Percentiles rank a stretch among this genome's conserved stretches.
phyloP scores from a whole-genome alignment of 1,140 invertebrate genomes.

The Papilio polytes region DNA sequence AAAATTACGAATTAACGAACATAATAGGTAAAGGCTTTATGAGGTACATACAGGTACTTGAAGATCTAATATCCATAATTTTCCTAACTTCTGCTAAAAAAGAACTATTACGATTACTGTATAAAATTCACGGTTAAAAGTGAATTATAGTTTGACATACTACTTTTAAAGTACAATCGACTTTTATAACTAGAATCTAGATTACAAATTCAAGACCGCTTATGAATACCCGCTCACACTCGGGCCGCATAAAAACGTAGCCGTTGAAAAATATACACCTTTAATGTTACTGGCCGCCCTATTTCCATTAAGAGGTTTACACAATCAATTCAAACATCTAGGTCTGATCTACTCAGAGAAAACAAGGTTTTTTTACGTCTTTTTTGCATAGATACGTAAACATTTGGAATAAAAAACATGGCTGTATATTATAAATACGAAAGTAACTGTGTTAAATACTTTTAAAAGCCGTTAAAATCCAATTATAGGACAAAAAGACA shows the following conservation, averaged over 20 bases:
- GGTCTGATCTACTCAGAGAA: constrained; percentile 9
- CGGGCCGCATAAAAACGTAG: constrained; percentile 9
- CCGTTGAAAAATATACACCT: constrained; percentile 47
- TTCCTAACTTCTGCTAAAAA: too few relatives aligned
- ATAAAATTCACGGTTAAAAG: background rate
- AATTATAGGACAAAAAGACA: too few relatives aligned
- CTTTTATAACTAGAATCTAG: background rate
- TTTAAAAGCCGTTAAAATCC: too few relatives aligned
- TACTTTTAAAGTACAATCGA: background rate
- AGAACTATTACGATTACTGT: background rate
- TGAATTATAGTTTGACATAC: background rate
- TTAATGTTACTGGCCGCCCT: constrained; percentile 44
- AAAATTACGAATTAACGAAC: too few relatives aligned
- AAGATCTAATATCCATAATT: too few relatives aligned
- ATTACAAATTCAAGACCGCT: background rate
- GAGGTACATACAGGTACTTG: too few relatives aligned
- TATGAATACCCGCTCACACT: constrained; percentile 12
- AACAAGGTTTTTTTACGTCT: background rate
- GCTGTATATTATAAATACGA: too few relatives aligned
- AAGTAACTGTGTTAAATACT: too few relatives aligned
- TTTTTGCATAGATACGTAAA: background rate
- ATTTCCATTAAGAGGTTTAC: constrained; percentile 39
- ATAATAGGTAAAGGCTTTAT: too few relatives aligned
- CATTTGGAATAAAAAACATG: too few relatives aligned
- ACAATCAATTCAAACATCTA: constrained; percentile 39